phyloP scores from a whole-genome alignment of 2,888 invertebrate genomes.

The Microplitis manilae region DNA sequence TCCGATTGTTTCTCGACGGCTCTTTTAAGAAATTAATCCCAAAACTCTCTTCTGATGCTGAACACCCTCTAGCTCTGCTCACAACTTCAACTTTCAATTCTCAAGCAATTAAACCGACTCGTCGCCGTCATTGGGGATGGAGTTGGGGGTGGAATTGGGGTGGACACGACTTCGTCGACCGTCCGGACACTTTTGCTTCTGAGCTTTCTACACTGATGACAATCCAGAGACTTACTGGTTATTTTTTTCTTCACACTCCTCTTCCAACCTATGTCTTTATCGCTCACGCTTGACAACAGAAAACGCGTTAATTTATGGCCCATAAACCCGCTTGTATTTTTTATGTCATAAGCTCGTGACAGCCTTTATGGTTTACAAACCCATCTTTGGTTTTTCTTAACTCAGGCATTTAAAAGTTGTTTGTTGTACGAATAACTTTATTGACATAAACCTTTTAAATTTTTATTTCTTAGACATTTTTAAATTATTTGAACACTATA shows the following conservation, averaged over 20 bases:
- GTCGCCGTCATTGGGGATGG: background rate
- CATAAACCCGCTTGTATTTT: constrained; percentile 65
- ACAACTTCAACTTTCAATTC: constrained; percentile 23
- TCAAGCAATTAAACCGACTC: constrained; percentile 29
- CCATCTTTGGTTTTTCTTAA: constrained; percentile 30
- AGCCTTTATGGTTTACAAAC: constrained; percentile 52
- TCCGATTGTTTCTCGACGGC: constrained; percentile 29
- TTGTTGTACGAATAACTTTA: background rate
- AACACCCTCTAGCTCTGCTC: background rate
- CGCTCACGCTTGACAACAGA: constrained; percentile 52
- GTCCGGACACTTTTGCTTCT: too few species aligned
- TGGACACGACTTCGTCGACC: constrained; percentile 5
- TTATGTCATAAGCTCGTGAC: constrained; percentile 60
- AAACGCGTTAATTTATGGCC: constrained; percentile 65
- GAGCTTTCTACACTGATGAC: too few species aligned
- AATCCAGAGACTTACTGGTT: too few species aligned
- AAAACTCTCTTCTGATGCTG: too few species aligned
- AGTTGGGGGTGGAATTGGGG: background rate
- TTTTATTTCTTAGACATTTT: too few species aligned
- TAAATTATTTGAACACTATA: too few species aligned
- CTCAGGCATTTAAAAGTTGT: background rate
- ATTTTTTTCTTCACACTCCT: background rate
- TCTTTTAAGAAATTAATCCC: constrained; percentile 35
- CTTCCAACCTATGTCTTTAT: background rate
- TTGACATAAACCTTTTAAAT: background rate